Conservation (phyloP, 1,140 invertebrate genomes). For the Ips typographus region DNA sequence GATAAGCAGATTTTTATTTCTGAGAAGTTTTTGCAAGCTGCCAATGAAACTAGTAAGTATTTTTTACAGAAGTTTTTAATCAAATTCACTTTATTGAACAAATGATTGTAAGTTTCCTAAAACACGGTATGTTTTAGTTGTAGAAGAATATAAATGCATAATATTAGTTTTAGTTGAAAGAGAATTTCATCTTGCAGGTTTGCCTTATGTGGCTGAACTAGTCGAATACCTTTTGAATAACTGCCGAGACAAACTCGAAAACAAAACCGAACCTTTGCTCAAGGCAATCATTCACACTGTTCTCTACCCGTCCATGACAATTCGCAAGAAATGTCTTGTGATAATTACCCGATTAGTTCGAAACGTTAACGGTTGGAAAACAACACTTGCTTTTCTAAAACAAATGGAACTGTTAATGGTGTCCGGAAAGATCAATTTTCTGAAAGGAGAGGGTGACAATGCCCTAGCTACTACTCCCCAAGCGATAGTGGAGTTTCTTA, state of each 20-base stretch:
- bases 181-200: slow-evolving; percentile 48
- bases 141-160: neutral
- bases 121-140: neutral
- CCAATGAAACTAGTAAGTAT: slow-evolving; percentile 64
- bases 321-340: slow-evolving; percentile 49
- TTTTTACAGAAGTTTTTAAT: too few relatives aligned
- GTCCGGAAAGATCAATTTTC: slow-evolving; percentile 55
- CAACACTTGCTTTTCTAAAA: slow-evolving; percentile 58
- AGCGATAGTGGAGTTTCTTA: slow-evolving; percentile 53
- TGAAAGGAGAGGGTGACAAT: slow-evolving; percentile 30
- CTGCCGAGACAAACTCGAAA: slow-evolving; percentile 61
- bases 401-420: slow-evolving; percentile 64
- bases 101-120: neutral
- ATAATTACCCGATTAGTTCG: slow-evolving; percentile 48
- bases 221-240: slow-evolving; percentile 65
- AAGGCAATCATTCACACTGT: slow-evolving; percentile 66
- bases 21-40: slow-evolving; percentile 71
- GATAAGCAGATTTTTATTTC: slow-evolving; percentile 80
- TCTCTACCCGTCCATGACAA: slow-evolving; percentile 52
- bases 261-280: slow-evolving; percentile 60
- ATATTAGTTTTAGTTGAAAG: neutral
- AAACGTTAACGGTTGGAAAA: slow-evolving; percentile 48
- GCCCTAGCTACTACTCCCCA: slow-evolving; percentile 33
- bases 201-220: slow-evolving; percentile 63
- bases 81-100: too few relatives aligned